Base-by-base conservation (phyloP, 2,797 vertebrate genomes). In the Neopelma chrysocephalum region DNA sequence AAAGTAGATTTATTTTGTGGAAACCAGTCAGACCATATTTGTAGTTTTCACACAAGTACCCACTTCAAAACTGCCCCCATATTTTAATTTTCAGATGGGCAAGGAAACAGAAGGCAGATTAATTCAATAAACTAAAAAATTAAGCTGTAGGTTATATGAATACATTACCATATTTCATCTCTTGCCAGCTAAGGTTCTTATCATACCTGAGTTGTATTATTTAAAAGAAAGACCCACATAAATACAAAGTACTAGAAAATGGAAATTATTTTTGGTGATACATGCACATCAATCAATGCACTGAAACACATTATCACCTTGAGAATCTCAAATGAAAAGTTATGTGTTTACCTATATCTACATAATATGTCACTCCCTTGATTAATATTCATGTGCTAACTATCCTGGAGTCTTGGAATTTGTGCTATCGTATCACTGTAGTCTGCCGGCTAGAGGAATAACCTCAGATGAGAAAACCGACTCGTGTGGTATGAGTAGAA, bases 121-220 rank as follows among this genome's bases (percentile, higher is more conserved):
- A 60, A 75, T 60, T 90, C 45, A 92, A 16, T 71, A 79, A 89
- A 4, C 10, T 84, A 65, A 70, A 89, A 89, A 93, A 90, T 64
- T 27, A 81, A 40, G n/a, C 25, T 73, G 10, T 20, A 83, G 82
- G 3, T 66, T 73, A 56, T 32, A 71, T 7, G 4, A 93, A 78
- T 27, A 83, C 10, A 43, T 82, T 43, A 42, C 6, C 8, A 12
- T 72, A 79, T 87, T 73, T 92, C 31, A 40, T 12, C 31, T 84
- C 58, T n/a, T 81, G 23, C 16, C 75, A 87, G 62, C 23, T 58
- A 76, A 87, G 38, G 7, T 81, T 92, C 32, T 48, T 27, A 79
- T 51, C 14, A 58, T 27, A 79, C 38, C 31, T 4, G 18, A 81
- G 32, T 31, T 81, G 12, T 61, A 53, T 32, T 70, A 31, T 73